Conservation (phyloP, 1,140 invertebrate species). For the Anastrepha ludens region DNA sequence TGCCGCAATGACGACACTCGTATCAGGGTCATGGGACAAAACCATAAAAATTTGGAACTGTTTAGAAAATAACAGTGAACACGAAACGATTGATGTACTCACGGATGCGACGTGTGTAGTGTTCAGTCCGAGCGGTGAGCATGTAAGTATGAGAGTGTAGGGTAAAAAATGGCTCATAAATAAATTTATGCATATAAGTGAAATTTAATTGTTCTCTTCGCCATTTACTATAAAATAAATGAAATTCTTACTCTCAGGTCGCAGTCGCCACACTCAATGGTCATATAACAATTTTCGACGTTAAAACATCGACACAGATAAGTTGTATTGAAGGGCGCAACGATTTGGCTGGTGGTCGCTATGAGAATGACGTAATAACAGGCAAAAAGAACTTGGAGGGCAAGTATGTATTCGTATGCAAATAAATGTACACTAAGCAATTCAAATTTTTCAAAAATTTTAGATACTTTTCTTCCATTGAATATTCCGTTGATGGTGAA, state of each 20-base stretch:
- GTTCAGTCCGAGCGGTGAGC: constrained; percentile 91
- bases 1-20: constrained; percentile 83
- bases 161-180: neutral
- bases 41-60: constrained; percentile 93
- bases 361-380: constrained; percentile 90
- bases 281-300: constrained; percentile 90
- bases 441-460: constrained; percentile 67
- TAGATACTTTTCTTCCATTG: constrained; percentile 91
- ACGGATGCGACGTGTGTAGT: constrained; percentile 89
- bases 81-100: constrained; percentile 87
- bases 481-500: constrained; percentile 94
- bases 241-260: constrained; percentile 75
- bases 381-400: constrained; percentile 88
- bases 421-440: constrained; percentile 47
- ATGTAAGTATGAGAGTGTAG: constrained; percentile 75
- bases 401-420: constrained; percentile 80
- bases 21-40: constrained; percentile 95
- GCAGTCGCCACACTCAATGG: constrained; percentile 94
- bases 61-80: constrained; percentile 84
- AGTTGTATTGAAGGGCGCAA: constrained; percentile 89
- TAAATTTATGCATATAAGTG: too few species aligned
- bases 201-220: too few species aligned
- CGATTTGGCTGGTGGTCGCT: constrained; percentile 89
- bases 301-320: constrained; percentile 82
- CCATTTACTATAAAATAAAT: neutral